phyloP scores from a whole-genome alignment of 2,113 vertebrate species.

The Petrocephalus microphthalmus region DNA sequence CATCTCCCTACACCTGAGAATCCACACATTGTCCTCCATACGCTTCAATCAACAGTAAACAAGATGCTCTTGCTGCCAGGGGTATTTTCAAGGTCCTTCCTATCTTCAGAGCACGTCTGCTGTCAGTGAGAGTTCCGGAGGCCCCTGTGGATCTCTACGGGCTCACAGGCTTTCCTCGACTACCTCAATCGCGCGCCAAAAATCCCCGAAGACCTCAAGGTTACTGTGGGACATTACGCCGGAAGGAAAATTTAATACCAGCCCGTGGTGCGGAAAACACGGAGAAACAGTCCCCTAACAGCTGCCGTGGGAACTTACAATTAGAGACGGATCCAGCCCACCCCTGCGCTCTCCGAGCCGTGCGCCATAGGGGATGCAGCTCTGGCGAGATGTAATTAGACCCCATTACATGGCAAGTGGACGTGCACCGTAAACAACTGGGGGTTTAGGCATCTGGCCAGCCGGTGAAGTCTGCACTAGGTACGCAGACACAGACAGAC shows the following conservation, averaged over 20 bases:
- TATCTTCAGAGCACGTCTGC: background rate
- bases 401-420: background rate
- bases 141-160: background rate
- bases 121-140: background rate
- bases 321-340: background rate
- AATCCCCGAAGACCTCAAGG: background rate
- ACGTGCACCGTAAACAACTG: background rate
- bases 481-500: background rate
- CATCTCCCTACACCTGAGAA: background rate
- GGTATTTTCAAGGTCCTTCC: background rate
- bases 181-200: background rate
- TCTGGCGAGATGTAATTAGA: background rate
- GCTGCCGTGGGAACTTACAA: background rate
- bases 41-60: background rate
- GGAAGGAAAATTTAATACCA: background rate
- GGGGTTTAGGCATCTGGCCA: background rate
- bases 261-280: background rate
- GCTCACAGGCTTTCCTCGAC: background rate
- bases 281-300: background rate
- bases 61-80: background rate
- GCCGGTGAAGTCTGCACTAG: background rate
- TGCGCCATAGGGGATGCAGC: background rate
- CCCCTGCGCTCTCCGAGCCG: background rate
- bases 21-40: background rate
- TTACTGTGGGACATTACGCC: background rate